These are phyloP conservation scores for Danio albolineatus DNA, from an alignment of 2,797 vertebrate genomes.

Conservation along the genomic window DNA sequence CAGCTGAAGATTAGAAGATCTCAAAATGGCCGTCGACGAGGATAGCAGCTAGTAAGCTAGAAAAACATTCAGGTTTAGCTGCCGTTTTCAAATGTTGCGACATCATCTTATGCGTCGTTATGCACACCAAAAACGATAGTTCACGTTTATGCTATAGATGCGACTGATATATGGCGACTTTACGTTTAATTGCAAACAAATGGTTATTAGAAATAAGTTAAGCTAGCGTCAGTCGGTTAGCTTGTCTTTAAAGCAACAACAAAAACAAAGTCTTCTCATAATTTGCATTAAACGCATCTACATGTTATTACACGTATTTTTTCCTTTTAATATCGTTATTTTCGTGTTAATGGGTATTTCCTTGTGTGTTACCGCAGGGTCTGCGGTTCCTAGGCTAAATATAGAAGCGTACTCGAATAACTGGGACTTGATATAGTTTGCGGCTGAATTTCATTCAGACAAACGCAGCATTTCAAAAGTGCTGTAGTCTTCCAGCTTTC, in stretches of 20 bases:
- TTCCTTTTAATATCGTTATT: not conserved
- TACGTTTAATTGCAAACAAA: not conserved
- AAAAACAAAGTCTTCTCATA: too few species aligned
- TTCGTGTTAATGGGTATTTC: not conserved
- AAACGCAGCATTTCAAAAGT: not conserved
- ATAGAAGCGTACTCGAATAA: conserved; percentile 18
- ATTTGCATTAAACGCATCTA: not conserved
- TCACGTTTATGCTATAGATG: too few species aligned
- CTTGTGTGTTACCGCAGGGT: not conserved
- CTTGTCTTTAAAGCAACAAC: not conserved
- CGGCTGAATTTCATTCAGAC: not conserved
- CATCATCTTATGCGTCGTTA: not conserved
- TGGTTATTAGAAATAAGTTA: not conserved
- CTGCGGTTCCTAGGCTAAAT: not conserved
- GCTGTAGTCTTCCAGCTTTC: not conserved
- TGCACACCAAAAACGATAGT: not conserved
- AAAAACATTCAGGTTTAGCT: not conserved
- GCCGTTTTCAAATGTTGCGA: not conserved
- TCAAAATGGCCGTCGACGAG: conserved; percentile 58
- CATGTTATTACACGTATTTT: not conserved
- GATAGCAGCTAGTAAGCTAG: conserved; percentile 2
- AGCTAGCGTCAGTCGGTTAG: not conserved
- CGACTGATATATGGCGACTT: not conserved
- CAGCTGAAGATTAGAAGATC: conserved; percentile 23
- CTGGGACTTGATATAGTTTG: not conserved